Conservation (phyloP, 1,140 invertebrate species). For the Spodoptera frugiperda region DNA sequence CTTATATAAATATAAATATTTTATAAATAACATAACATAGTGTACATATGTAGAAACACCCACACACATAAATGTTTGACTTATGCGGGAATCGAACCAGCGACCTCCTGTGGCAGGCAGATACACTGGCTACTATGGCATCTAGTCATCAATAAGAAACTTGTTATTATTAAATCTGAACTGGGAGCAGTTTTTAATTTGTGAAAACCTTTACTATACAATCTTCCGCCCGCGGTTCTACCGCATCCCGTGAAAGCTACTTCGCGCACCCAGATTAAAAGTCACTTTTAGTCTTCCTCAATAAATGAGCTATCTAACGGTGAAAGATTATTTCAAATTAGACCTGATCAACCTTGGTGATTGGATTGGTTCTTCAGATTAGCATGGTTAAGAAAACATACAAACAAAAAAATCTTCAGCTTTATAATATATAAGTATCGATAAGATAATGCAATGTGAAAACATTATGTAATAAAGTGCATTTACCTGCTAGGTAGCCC, state of each 20-base stretch:
- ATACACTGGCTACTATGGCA: not conserved
- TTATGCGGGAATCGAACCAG: too few relatives aligned
- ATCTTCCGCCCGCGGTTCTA: too few relatives aligned
- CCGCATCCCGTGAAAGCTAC: too few relatives aligned
- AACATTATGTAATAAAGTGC: not conserved
- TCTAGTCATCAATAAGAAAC: not conserved
- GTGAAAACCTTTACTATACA: too few relatives aligned
- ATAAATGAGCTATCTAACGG: too few relatives aligned
- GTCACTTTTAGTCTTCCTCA: too few relatives aligned
- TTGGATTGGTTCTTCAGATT: not conserved
- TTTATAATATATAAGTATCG: not conserved
- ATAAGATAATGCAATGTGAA: not conserved
- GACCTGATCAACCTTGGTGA: not conserved
- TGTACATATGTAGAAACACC: too few relatives aligned
- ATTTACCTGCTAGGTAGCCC: conserved; percentile 50
- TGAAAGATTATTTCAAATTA: not conserved
- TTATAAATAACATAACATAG: too few relatives aligned
- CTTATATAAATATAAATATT: too few relatives aligned
- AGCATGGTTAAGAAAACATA: not conserved
- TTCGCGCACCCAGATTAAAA: too few relatives aligned
- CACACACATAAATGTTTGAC: too few relatives aligned
- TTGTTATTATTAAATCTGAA: not conserved
- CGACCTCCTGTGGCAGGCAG: not conserved
- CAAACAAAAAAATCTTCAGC: not conserved
- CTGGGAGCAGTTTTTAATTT: too few relatives aligned